phyloP scores from a whole-genome alignment of 92 coral and sea anemone species.

The Porites divaricata region DNA sequence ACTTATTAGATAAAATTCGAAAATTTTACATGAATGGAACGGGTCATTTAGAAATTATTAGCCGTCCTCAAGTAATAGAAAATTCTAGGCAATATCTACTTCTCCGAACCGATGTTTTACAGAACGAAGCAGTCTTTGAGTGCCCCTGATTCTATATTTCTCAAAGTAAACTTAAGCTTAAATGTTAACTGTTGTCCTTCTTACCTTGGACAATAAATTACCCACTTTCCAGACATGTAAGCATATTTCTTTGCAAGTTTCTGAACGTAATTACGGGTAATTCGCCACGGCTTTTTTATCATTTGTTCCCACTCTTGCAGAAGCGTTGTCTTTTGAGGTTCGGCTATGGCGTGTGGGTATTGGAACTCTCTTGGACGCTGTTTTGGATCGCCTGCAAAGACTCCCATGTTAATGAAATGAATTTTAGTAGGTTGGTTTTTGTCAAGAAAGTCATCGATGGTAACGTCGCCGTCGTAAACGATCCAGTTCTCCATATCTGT shows the following conservation, averaged over 20 bases:
- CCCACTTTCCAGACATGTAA: slow-evolving; percentile 42
- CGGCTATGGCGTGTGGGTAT: neutral
- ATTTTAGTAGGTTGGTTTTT: neutral
- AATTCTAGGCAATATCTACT: too few relatives aligned
- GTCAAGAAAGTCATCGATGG: neutral
- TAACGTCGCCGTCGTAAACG: neutral
- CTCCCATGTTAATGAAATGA: neutral
- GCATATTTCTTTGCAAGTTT: slow-evolving; percentile 36
- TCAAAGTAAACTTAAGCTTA: too few relatives aligned
- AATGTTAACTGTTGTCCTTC: neutral
- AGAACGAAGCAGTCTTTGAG: too few relatives aligned
- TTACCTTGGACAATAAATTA: slow-evolving; percentile 37
- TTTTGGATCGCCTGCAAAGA: neutral
- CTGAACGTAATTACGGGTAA: slow-evolving; percentile 10
- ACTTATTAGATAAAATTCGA: too few relatives aligned
- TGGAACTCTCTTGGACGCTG: neutral
- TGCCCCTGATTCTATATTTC: too few relatives aligned
- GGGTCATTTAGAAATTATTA: too few relatives aligned
- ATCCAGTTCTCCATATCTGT: neutral
- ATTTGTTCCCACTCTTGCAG: neutral
- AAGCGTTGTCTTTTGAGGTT: neutral
- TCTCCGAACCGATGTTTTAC: too few relatives aligned
- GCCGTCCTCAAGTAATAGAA: too few relatives aligned
- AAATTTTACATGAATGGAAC: too few relatives aligned
- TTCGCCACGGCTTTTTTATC: neutral